Evolutionary conservation across 2,113 vertebrate genomes (phyloP), one percentile per base, ranked within the genome.

Genomic region (cat (Felis catus)): DNA sequence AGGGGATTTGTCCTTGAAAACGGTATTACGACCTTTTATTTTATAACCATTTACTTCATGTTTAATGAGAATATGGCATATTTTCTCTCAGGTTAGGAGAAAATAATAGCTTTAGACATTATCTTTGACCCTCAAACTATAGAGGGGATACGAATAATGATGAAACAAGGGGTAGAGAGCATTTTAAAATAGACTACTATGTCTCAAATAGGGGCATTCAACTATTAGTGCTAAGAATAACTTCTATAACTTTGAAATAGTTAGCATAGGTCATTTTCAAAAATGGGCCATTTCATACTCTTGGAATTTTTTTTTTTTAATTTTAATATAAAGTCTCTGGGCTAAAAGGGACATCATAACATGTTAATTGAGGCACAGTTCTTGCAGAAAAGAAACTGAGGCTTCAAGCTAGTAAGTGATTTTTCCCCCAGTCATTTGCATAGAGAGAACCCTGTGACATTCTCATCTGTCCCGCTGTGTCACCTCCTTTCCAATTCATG

Each of bases 131-230:
- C 85, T 95, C 95, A 81, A 5, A 70, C 14, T 95, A 48, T 55
- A 91, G 25, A 70, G 65, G 23, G 18, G 41, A 1, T 86, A 68
- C 92, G 96, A 97, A 78, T 73, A 95, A 94, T 80, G n/a, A 85
- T 79, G 82, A 95, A 91, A 3, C 86, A 93, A 70, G 33, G 92
- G 16, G 80, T 73, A 81, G 39, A 79, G 36, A 91, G 2, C 4
- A 65, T 89, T 98, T 98, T 93, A 96, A 98, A 98, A 96, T 88
- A 97, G 31, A 21, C 73, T 41, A 74, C 23, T 63, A 79, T 89
- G 41, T 19, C 83, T 96, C 81, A 97, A 94, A 55, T 31, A 3
- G 3, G 27, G 39, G 3, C 33, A 93, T 41, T 95, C 93, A 41
- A 93, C 70, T 95, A 39, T 55, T 41, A 15, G 33, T 18, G 94